These are phyloP conservation scores for Athene cunicularia DNA, from an alignment of 2,113 vertebrate species.

Conservation along the genomic window DNA sequence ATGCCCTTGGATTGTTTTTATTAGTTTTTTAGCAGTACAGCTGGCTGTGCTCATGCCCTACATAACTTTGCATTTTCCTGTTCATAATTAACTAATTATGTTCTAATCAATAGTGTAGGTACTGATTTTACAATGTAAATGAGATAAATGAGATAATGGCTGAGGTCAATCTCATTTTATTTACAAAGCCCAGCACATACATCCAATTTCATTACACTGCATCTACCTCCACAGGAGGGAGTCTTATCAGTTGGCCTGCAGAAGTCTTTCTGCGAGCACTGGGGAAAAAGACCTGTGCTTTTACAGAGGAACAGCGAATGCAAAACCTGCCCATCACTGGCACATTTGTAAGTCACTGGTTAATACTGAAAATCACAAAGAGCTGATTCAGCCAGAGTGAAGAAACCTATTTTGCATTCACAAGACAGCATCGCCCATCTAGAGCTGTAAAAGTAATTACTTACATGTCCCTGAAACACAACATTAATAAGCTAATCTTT, in stretches of 20 bases:
- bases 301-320: constrained; percentile 15
- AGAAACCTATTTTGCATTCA: constrained; percentile 61
- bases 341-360: constrained; percentile 52
- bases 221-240: constrained; percentile 63
- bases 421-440: constrained; percentile 8
- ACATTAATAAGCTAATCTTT: constrained; percentile 68
- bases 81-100: constrained; percentile 87
- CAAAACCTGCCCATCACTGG: constrained; percentile 12
- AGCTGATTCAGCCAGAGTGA: constrained; percentile 46
- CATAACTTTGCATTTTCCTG: constrained; percentile 66
- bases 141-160: constrained; percentile 84
- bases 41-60: constrained; percentile 64
- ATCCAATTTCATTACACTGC: constrained; percentile 78
- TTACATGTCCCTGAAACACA: constrained; percentile 57
- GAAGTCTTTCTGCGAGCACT: constrained; percentile 40
- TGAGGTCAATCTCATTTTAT: constrained; percentile 80
- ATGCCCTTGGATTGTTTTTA: constrained; percentile 70
- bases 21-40: constrained; percentile 36
- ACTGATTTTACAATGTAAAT: constrained; percentile 85
- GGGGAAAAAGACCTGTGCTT: constrained; percentile 14
- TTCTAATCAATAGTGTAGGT: constrained; percentile 86
- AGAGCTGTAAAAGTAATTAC: constrained; percentile 67
- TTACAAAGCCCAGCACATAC: constrained; percentile 69
- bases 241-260: constrained; percentile 72
- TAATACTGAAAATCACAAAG: constrained; percentile 40